A percentile compares a stretch with the other conserved stretches of the same genome.
Evolutionary conservation across 2,888 invertebrate genomes (phyloP).

Genomic region (Dinocampus coccinellae): DNA sequence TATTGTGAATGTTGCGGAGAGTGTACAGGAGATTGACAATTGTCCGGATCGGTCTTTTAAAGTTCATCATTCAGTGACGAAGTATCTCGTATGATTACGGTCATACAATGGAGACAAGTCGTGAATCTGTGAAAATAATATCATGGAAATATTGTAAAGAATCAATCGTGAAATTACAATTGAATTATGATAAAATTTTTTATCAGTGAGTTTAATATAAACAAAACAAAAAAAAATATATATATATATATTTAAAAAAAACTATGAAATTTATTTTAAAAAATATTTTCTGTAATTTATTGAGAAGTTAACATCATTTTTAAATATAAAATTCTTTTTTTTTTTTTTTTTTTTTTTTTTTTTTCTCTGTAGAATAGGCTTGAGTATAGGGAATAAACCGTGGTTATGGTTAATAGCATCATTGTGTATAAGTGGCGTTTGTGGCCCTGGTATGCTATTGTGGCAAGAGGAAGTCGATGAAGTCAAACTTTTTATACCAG

Average conservation of each 20-base stretch:
- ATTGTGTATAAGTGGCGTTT: conserved; percentile 55
- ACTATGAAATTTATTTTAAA: background rate
- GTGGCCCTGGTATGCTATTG: conserved; percentile 59
- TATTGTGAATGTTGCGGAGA: background rate
- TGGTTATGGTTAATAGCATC: conserved; percentile 60
- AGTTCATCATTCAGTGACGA: conserved; percentile 50
- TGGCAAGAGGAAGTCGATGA: conserved; percentile 66
- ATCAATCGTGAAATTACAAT: conserved; percentile 45
- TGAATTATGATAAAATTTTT: conserved; percentile 53
- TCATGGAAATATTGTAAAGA: conserved; percentile 50
- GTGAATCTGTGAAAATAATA: conserved; percentile 29
- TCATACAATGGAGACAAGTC: conserved; percentile 46
- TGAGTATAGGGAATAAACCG: conserved; percentile 58
- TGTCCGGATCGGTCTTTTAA: conserved; percentile 24
- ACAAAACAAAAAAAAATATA: background rate
- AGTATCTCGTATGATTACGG: conserved; percentile 29
- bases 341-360: background rate
- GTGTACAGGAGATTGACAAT: background rate
- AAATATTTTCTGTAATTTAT: no score
- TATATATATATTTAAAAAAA: background rate
- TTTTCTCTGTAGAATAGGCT: conserved; percentile 52
- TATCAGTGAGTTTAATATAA: conserved; percentile 51
- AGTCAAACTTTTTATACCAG: conserved; percentile 63
- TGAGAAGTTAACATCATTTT: no score
- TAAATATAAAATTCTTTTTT: background rate